These are phyloP conservation scores for Siniperca knerii DNA, from an alignment of 2,113 vertebrate species.

Conservation along the genomic window DNA sequence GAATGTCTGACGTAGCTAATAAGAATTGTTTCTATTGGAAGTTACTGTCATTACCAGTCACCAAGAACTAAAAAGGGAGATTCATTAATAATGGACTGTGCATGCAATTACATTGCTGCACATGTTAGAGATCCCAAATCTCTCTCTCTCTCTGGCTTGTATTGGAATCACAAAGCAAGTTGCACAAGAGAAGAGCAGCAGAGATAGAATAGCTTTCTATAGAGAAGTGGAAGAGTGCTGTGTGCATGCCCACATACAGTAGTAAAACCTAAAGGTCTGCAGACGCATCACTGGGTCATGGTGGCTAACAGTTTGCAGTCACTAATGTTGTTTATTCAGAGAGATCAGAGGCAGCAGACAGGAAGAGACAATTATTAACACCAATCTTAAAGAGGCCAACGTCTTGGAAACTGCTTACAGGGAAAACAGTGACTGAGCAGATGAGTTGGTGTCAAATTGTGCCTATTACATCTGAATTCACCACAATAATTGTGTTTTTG, in stretches of 20 bases:
- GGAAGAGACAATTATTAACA: constrained; percentile 6
- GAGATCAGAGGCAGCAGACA: constrained; percentile 5
- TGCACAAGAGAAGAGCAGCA: neutral
- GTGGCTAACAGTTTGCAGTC: neutral
- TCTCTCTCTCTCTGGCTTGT: neutral
- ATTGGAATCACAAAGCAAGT: neutral
- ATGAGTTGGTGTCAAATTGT: neutral
- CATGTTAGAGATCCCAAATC: neutral
- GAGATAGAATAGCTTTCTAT: neutral
- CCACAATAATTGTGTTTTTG: neutral
- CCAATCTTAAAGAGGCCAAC: neutral
- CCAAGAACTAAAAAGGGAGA: neutral
- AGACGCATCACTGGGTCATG: neutral
- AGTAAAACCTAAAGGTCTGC: neutral
- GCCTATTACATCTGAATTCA: neutral
- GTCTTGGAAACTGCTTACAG: constrained; percentile 3
- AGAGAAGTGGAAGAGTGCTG: neutral
- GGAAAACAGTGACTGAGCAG: neutral
- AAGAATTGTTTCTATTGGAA: neutral
- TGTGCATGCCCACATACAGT: neutral
- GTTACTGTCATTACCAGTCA: neutral
- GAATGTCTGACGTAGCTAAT: neutral
- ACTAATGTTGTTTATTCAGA: constrained; percentile 1
- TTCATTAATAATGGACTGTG: neutral
- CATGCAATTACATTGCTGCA: neutral